Evolutionary conservation across 2,797 vertebrate genomes (phyloP).

Genomic region (Poecile montanus): DNA sequence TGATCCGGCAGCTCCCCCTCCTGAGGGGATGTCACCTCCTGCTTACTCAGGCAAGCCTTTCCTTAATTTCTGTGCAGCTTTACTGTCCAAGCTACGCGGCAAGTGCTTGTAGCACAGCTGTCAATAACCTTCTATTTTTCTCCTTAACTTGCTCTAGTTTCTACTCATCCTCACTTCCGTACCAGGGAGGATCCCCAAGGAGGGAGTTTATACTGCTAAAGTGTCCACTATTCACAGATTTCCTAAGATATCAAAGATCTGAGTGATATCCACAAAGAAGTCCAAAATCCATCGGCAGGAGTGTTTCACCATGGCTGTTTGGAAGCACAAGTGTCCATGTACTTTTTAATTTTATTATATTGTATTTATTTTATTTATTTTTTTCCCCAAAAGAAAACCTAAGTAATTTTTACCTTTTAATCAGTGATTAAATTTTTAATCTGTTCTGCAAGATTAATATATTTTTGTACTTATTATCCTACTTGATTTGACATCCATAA

Average conservation of each 20-base stretch:
- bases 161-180: background rate
- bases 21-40: rapidly evolving
- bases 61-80: rapidly evolving
- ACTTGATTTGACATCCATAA: background rate
- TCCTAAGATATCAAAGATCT: background rate
- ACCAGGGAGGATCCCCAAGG: background rate
- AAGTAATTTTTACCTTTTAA: background rate
- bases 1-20: background rate
- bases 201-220: background rate
- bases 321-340: rapidly evolving
- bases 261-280: background rate
- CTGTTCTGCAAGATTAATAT: rapidly evolving
- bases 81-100: rapidly evolving
- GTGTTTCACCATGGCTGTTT: rapidly evolving
- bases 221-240: background rate
- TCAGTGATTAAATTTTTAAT: background rate
- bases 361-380: background rate
- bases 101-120: no score
- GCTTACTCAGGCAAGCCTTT: rapidly evolving
- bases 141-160: background rate
- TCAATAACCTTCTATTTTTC: rapidly evolving
- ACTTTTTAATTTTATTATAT: background rate
- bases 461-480: background rate
- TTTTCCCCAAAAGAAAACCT: background rate
- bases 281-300: background rate